Conservation (phyloP, 2,113 vertebrate genomes). For the Pseudorasbora parva region DNA sequence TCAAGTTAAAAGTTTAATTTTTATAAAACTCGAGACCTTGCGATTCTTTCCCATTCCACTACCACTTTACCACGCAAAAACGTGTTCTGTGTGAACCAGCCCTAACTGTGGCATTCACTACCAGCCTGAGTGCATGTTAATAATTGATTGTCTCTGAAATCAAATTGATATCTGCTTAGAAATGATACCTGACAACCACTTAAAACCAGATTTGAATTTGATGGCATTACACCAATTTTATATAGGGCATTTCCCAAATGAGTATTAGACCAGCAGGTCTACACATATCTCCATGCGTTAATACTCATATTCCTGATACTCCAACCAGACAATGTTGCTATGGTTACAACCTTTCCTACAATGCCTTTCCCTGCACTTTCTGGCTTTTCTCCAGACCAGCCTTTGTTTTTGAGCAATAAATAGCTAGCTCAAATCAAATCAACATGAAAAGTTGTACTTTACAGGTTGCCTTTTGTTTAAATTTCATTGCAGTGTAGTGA, state of each 20-base stretch:
- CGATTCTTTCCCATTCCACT: too few relatives aligned
- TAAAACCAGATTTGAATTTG: neutral
- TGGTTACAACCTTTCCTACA: slow-evolving; percentile 22
- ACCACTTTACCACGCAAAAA: too few relatives aligned
- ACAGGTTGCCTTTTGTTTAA: slow-evolving; percentile 21
- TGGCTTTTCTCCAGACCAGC: neutral
- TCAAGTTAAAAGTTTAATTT: too few relatives aligned
- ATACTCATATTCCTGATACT: slow-evolving; percentile 4
- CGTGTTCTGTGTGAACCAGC: too few relatives aligned
- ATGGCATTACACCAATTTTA: neutral
- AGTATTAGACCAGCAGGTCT: neutral
- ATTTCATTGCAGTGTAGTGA: neutral
- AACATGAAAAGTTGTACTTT: neutral
- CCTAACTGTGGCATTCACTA: slow-evolving; percentile 31
- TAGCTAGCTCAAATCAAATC: slow-evolving; percentile 7
- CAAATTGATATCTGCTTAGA: neutral
- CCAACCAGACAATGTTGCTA: neutral
- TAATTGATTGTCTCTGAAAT: slow-evolving; percentile 44
- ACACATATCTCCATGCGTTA: neutral
- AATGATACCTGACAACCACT: slow-evolving; percentile 6
- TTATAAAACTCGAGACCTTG: too few relatives aligned
- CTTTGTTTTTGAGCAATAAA: neutral
- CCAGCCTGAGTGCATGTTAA: slow-evolving; percentile 17
- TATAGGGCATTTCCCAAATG: neutral
- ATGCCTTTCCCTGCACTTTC: neutral